These are phyloP conservation scores for Chloropsis cyanopogon DNA, from an alignment of 2,113 vertebrate genomes.

Conservation along the genomic window DNA sequence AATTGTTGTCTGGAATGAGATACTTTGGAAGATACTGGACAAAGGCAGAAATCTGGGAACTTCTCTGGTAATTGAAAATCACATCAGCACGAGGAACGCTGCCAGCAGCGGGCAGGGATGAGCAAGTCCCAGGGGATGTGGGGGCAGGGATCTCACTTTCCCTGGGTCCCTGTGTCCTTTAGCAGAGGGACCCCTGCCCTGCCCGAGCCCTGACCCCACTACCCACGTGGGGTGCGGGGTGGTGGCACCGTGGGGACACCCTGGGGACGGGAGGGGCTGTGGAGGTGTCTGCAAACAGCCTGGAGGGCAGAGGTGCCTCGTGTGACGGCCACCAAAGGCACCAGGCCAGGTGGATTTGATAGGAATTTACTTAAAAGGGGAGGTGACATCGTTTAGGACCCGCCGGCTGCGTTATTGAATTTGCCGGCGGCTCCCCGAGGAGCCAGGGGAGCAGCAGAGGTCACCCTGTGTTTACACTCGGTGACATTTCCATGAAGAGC, in stretches of 20 bases:
- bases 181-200: not conserved
- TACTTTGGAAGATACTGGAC: conserved; percentile 15
- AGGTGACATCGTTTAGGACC: not conserved
- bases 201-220: accelerated
- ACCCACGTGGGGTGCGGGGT: accelerated
- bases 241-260: not conserved
- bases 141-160: not conserved
- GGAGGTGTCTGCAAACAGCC: not conserved
- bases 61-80: not conserved
- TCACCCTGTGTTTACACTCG: conserved; percentile 36
- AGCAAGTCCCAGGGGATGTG: accelerated
- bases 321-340: not conserved
- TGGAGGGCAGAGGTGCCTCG: not conserved
- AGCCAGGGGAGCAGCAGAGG: not conserved
- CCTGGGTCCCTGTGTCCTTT: not conserved
- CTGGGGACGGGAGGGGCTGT: not conserved
- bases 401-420: not conserved
- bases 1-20: conserved; percentile 50
- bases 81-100: not conserved
- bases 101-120: not conserved
- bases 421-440: not conserved
- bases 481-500: conserved; percentile 40
- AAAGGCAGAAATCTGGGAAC: conserved; percentile 15
- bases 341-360: not conserved
- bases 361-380: not conserved